A percentile compares a stretch with the other conserved stretches of the same genome.
phyloP scores from a whole-genome alignment of 2,797 vertebrate genomes.

The Sebastes diploproa region DNA sequence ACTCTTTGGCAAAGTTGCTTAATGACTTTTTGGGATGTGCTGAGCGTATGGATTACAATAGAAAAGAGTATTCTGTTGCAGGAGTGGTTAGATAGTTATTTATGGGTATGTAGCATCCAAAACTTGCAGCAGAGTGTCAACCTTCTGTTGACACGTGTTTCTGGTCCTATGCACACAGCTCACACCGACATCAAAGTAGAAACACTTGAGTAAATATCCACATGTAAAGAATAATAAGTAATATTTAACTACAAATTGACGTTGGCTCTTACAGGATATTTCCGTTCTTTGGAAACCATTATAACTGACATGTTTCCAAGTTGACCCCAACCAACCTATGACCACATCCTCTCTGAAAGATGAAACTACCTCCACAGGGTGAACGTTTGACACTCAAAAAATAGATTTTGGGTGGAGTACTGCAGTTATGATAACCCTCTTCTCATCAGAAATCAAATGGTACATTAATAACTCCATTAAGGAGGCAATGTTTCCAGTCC shows the following conservation, averaged over 20 bases:
- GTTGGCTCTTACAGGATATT: not conserved
- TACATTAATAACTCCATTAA: not conserved
- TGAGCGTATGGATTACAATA: not conserved
- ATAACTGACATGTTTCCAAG: not conserved
- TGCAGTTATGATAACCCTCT: not conserved
- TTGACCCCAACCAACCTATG: not conserved
- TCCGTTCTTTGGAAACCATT: not conserved
- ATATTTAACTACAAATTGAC: not conserved
- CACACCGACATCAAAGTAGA: not conserved
- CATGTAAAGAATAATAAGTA: not conserved
- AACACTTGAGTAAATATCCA: not conserved
- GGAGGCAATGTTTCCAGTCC: not conserved
- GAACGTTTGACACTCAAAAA: too few relatives aligned
- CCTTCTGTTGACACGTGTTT: not conserved
- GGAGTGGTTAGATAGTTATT: not conserved
- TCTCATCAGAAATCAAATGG: not conserved
- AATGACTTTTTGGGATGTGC: not conserved
- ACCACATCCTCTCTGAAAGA: constrained; percentile 9
- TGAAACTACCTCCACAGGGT: not conserved
- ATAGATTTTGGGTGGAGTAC: not conserved
- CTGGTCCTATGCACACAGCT: not conserved
- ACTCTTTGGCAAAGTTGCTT: not conserved
- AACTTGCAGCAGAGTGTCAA: not conserved
- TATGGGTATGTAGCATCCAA: not conserved
- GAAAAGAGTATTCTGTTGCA: not conserved